Evolutionary conservation across 2,888 invertebrate species (phyloP).

Genomic region (Endotricha flammealis): DNA sequence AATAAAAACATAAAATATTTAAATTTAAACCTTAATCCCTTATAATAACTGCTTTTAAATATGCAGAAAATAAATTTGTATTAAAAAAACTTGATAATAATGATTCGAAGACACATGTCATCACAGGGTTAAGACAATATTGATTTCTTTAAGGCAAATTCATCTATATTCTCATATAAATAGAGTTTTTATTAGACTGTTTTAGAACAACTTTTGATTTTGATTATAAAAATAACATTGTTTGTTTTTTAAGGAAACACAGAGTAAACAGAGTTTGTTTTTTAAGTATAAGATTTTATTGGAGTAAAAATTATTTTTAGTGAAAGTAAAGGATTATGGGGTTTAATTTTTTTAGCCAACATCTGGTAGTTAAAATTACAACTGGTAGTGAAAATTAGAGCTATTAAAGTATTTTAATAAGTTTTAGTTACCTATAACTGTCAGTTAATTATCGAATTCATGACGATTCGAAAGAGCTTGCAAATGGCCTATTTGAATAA

Average conservation of each 20-base stretch:
- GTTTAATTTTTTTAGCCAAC: background rate
- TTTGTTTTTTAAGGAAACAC: slow-evolving; percentile 12
- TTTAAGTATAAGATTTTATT: no score
- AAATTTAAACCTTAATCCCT: slow-evolving; percentile 23
- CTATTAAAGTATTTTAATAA: no score
- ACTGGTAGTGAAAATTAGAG: no score
- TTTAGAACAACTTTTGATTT: slow-evolving; percentile 6
- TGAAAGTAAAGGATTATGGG: slow-evolving; percentile 11
- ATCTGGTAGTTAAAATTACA: slow-evolving; percentile 2
- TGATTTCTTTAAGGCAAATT: background rate
- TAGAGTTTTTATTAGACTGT: slow-evolving; percentile 23
- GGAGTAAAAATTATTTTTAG: slow-evolving; percentile 9
- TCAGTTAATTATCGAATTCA: no score
- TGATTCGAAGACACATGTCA: slow-evolving; percentile 33
- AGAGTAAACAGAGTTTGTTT: no score
- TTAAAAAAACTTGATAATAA: slow-evolving; percentile 17
- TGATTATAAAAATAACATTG: slow-evolving; percentile 21
- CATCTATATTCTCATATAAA: background rate
- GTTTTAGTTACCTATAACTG: no score
- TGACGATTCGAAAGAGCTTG: no score
- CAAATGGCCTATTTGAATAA: no score
- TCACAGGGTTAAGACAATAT: slow-evolving; percentile 10
- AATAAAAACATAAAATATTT: slow-evolving; percentile 5
- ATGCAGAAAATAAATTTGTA: background rate
- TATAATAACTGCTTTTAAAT: slow-evolving; percentile 11